Percentiles rank a stretch among this genome's conserved stretches.
Conservation (phyloP, 2,113 vertebrate species). For the Edolisoma coerulescens region DNA sequence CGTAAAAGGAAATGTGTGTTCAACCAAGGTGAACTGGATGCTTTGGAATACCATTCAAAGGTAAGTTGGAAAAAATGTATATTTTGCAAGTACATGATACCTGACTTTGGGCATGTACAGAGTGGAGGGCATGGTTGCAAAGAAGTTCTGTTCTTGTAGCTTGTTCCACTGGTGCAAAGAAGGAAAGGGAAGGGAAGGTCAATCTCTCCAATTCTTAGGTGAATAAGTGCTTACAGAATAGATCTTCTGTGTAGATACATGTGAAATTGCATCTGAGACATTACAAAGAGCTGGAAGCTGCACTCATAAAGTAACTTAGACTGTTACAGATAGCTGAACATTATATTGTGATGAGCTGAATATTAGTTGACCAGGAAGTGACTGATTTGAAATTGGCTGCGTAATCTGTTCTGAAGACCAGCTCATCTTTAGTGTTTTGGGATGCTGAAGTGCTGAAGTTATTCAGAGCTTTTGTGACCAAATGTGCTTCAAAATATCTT, state of each 20-base stretch:
- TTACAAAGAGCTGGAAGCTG: not conserved
- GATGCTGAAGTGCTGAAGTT: not conserved
- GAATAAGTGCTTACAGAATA: not conserved
- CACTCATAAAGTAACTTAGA: not conserved
- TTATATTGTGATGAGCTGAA: not conserved
- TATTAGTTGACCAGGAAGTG: not conserved
- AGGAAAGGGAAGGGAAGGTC: not conserved
- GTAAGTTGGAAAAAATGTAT: slow-evolving; percentile 43
- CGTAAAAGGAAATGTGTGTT: slow-evolving; percentile 79
- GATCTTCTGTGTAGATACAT: not conserved
- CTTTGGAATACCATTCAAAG: slow-evolving; percentile 83
- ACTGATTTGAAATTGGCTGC: not conserved
- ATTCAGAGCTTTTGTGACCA: not conserved
- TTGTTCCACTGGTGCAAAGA: not conserved
- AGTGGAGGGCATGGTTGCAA: not conserved
- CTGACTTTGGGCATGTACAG: accelerated
- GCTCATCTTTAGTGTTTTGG: not conserved
- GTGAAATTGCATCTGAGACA: not conserved
- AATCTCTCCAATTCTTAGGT: not conserved
- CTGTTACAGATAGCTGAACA: not conserved
- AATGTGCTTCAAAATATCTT: not conserved
- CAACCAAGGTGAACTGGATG: slow-evolving; percentile 90
- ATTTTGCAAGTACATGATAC: not conserved
- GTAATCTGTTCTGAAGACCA: not conserved
- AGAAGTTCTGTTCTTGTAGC: not conserved